Evolutionary conservation across 2,888 invertebrate species (phyloP), one percentile per base, ranked within the genome.

Genomic region (Pyrrhosoma nymphula): DNA sequence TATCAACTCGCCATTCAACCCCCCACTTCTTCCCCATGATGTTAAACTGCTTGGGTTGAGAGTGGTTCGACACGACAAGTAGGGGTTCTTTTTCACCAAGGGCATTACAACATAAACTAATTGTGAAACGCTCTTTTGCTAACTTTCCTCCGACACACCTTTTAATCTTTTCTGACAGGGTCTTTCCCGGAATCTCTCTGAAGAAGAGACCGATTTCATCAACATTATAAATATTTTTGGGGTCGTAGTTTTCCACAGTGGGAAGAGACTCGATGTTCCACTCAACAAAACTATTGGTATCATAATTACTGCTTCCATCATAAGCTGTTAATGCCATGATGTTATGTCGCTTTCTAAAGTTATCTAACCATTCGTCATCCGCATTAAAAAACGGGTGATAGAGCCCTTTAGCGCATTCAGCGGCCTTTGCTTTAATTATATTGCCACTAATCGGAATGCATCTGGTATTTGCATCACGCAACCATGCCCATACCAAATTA

Each of bases 111-210:
- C 95, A 95, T 23, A 95, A 88, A 12, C 90, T 55, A 35, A 95
- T 47, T n/a, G 95, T 95, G 55, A 95, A 69, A 89, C 95, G 95
- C 56, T 95, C 95, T 91, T 95, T 95, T 10, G 39, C 56, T 30
- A 93, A n/a, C 39, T 95, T 95, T 82, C 95, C 91, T 14, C 91
- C 89, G 1, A n/a, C 56, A n/a, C 47, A 89, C 47, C n/a, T 56
- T 4, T 89, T 55, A 18, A 56, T 89, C 56, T 89, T 89, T 55
- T 89, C 56, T 8, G 47, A 55, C 6, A 89, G 89, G 23, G 89
- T 56, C n/a, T 89, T 89, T 2, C 89, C 89, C 0, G 89, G 89
- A 26, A 56, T n/a, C 56, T 89, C 89, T 55, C 56, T 55, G 56
- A 89, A 89, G 47, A 89, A 89, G 55, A 89, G 56, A 35, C 89